phyloP scores from a whole-genome alignment of 2,888 invertebrate genomes.

The Caenorhabditis uteleia region DNA sequence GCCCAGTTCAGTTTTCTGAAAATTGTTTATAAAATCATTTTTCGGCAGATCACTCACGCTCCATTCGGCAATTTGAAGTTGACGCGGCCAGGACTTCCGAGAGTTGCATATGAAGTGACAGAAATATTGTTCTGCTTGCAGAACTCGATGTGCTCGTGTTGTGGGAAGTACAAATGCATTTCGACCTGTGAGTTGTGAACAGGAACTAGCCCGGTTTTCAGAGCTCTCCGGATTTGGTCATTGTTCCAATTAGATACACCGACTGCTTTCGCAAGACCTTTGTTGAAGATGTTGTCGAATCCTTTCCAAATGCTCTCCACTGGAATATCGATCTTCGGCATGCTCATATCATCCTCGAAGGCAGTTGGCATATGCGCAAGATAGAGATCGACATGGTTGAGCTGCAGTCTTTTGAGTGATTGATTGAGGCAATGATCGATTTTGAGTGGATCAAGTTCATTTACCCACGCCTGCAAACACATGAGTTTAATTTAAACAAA shows the following conservation, averaged over 20 bases:
- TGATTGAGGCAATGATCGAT: slow-evolving; percentile 20
- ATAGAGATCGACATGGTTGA: slow-evolving; percentile 84
- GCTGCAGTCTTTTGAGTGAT: slow-evolving; percentile 76
- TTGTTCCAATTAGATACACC: slow-evolving; percentile 85
- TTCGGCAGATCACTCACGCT: slow-evolving; percentile 8
- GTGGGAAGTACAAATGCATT: slow-evolving; percentile 81
- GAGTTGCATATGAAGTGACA: slow-evolving; percentile 69
- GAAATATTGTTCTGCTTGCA: slow-evolving; percentile 77
- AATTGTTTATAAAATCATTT: neutral
- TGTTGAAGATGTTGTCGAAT: slow-evolving; percentile 74
- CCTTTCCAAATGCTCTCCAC: slow-evolving; percentile 59
- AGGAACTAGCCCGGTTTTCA: slow-evolving; percentile 46
- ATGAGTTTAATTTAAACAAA: no score
- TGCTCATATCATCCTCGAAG: slow-evolving; percentile 21
- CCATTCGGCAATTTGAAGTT: slow-evolving; percentile 46
- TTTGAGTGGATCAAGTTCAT: slow-evolving; percentile 12
- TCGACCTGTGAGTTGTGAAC: slow-evolving; percentile 77
- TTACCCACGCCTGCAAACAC: slow-evolving; percentile 9
- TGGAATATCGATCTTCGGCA: slow-evolving; percentile 29
- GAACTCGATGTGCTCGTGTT: slow-evolving; percentile 74
- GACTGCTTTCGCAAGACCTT: slow-evolving; percentile 80
- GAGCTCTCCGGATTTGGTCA: slow-evolving; percentile 78
- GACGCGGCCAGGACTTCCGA: slow-evolving; percentile 69
- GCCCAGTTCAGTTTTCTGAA: slow-evolving; percentile 2
- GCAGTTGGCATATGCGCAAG: slow-evolving; percentile 81